Base-by-base conservation (phyloP, 64 coral and sea anemone species). In the Astreopora myriophthalma region DNA sequence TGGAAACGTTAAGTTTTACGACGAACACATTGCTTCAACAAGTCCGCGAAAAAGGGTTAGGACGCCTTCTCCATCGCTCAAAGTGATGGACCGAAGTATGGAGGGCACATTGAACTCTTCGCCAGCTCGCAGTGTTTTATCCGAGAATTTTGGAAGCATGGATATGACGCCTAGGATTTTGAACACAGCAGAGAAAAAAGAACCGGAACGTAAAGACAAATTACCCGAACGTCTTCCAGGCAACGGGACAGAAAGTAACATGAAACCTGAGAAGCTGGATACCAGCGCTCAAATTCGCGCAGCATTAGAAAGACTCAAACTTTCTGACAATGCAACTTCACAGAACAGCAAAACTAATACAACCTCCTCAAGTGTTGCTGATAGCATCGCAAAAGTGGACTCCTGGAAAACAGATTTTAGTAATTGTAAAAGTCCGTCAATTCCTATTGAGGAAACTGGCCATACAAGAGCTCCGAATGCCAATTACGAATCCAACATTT, bases 1-100 rank as follows among this genome's bases (percentile, higher is more conserved):
- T 25, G 91, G 95, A 23, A 96, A 96, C 13, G 48, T 96, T 17
- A 89, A 96, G 46, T 85, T 96, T 3, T 96, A 96, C 58, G 95
- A 93, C 10, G 87, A 94, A 8, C 95, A 96, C 27, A 96, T 96
- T 12, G 91, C 95, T 26, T 69, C 90, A 42, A 86, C 91, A 20
- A 93, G 91, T 48, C 95, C 95, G 17, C 81, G 85, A 31, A 93
- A 86, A 80, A 96, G 87, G 14, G 42, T 76, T 31, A 86, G 89
- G 67, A 82, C 78, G 31, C 48, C 60, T 13, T 23, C 76, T 6
- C 20, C 3, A 64, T 83, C 55, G 8, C 39, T 34, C 22, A 62
- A 64, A 83, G 58, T 25, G 12, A 22, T 83, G 8, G 10, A 83
- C 57, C 20, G 34, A 64, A 65, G 29, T 13, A 65, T 83, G 57